Base-by-base conservation (phyloP, 1,140 invertebrate genomes). In the Drosophila kikkawai region DNA sequence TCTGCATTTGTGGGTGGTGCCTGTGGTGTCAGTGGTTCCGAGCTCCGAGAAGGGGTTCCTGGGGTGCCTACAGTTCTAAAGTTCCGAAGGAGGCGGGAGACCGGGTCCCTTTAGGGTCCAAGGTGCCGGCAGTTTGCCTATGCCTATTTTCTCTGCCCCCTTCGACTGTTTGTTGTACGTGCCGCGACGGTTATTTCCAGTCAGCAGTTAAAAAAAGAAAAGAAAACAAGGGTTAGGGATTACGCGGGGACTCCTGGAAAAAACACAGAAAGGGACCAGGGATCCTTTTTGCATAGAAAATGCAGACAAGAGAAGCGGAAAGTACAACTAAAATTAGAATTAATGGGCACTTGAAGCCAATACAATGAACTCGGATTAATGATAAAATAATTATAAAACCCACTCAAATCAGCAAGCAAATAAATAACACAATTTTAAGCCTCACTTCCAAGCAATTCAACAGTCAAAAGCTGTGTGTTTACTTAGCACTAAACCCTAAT, bases 1-100 rank as follows among this genome's bases (percentile, higher is more conserved):
- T 75, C 73, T 84, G 66, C 75, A 88, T 70, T 87, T 87, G 84
- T 90, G 84, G 84, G 80, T 90, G 84, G 77, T 85, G 77, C 48
- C 12, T 60, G 34, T 22, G 74, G 45, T 42, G 69, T 55, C 42
- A 50, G 42, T 55, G 41, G 41, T 51, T 41, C 7, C 19, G 4
- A 39, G 39, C 47, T 26, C 26, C 2, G 19, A 26, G n/a, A 12
- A 39, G 57, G 63, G 61, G 57, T 44, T 60, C 17, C 48, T 39
- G 45, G 7, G 32, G 11, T 15, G 22, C 51, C 51, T 37, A 55
- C 32, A 55, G 51, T n/a, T 55, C 51, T 37, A 55, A 55, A 55
- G 51, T 6, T 22, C 19, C 53, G 13, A 39, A 39, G 53, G 13
- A 4, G 47, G 26, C 22, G 22, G 29, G 19, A 50, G 77, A 26